Base-by-base conservation (phyloP, 2,797 vertebrate species). In the Cephalopachus bancanus region DNA sequence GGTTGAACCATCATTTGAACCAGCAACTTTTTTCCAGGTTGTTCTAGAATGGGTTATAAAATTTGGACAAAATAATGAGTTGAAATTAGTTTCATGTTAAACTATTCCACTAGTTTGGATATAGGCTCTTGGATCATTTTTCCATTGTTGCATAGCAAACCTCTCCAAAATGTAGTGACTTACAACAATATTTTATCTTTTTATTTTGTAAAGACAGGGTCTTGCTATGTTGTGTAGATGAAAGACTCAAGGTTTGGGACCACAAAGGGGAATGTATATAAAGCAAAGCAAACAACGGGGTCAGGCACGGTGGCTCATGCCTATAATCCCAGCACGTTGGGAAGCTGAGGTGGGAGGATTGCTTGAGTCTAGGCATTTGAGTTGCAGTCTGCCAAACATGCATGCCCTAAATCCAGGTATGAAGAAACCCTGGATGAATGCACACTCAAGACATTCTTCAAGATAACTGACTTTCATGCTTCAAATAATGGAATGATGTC, bases 41-140 rank as follows among this genome's bases (percentile, higher is more conserved):
- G 67, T 71, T 96, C 75, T 95, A 72, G 93, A 95, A 89, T 94
- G 57, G 51, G 69, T 89, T 96, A 79, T n/a, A 44, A 28, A 51
- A 81, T 85, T 83, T 72, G 87, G 89, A 87, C 4, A 65, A 94
- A 87, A 96, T 83, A 90, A 92, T 60, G 65, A 72, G 26, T 55
- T 76, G 89, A 83, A 94, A 91, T 94, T 80, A 28, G 53, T 89
- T 96, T 95, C n/a, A 28, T 71, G 49, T 90, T 88, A 69, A 96
- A 59, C 26, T 67, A 9, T 75, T 91, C 20, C 44, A 26, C 37
- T 79, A 24, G 24, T 76, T 85, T 79, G 26, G 17, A 16, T 62
- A 64, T 26, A 71, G 44, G 14, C 69, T 83, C 60, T 53, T 44
- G 51, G 60, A 44, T 64, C 53, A 57, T 87, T 90, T 97, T 97